Evolutionary conservation across 2,113 vertebrate species (phyloP), one percentile per base, ranked within the genome.

Genomic region (Morone saxatilis): DNA sequence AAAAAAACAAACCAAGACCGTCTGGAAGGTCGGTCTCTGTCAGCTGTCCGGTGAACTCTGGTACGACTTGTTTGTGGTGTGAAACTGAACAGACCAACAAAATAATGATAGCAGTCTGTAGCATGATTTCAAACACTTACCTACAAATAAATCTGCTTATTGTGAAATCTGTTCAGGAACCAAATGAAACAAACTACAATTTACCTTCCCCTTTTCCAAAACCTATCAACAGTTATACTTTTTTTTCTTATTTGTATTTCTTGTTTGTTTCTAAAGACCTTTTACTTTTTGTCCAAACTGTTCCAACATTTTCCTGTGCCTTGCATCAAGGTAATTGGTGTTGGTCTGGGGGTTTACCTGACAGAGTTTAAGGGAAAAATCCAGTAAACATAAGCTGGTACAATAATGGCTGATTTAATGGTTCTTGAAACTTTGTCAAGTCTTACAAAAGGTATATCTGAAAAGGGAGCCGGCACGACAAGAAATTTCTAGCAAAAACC

Each of bases 121-220:
- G 31, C 31, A 31, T 31, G 31, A 31, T 31, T 31, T 31, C 31
- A 31, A 31, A 31, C 31, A 31, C 31, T 31, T 31, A 3, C 31
- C 31, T 31, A 31, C 31, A 31, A 31, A 31, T 31, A 31, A 31
- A 31, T 31, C 31, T 31, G 31, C 31, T 31, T 3, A 31, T 31
- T 31, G 31, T 31, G 31, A 31, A 31, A 31, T 31, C 31, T 31
- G 31, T 31, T 31, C 31, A 31, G 31, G 31, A 31, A 31, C 31
- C 31, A 31, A 31, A 31, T 31, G 31, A 31, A 31, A 31, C 31
- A 31, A 31, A 31, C 31, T 31, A 31, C 31, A 48, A 53, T 71
- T 54, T 81, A n/a, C 63, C 31, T 41, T 73, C 36, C 40, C 38
- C 65, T 72, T 62, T 68, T 60, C 73, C 71, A 85, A 83, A 31